phyloP scores from a whole-genome alignment of 2,797 vertebrate species.

The Melanotaenia nigrans region DNA sequence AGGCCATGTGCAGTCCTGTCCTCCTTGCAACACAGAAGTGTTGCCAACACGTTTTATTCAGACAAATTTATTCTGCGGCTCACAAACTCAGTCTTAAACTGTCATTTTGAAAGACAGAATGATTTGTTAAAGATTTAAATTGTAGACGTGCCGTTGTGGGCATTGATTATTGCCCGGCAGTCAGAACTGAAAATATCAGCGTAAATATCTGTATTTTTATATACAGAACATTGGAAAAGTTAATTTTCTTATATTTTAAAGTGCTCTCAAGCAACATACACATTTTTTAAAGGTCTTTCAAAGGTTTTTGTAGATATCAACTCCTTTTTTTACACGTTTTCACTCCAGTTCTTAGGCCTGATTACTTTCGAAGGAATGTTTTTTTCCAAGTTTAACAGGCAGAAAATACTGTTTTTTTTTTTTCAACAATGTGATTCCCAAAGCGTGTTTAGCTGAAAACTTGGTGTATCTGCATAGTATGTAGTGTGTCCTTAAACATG shows the following conservation, averaged over 20 bases:
- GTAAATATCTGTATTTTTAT: neutral
- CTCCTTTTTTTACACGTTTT: neutral
- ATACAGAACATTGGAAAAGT: neutral
- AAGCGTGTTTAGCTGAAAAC: too few species aligned
- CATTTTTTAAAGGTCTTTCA: neutral
- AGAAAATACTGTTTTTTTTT: too few species aligned
- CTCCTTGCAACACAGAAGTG: neutral
- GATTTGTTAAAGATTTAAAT: neutral
- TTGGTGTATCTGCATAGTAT: too few species aligned
- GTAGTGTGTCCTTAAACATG: too few species aligned
- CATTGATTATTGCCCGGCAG: neutral
- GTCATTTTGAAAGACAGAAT: neutral
- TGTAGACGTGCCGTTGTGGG: neutral
- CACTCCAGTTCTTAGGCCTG: neutral
- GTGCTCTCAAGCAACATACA: neutral
- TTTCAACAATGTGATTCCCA: too few species aligned
- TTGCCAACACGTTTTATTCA: constrained; percentile 18
- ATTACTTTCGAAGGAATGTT: neutral
- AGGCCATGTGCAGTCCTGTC: constrained; percentile 12
- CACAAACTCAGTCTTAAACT: neutral
- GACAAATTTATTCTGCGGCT: constrained; percentile 17
- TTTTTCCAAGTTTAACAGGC: too few species aligned
- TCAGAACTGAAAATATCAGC: neutral
- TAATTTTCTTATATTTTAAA: neutral
- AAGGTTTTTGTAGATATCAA: neutral